Base-by-base conservation (phyloP, 2,113 vertebrate species). In the Pelodiscus sinensis region DNA sequence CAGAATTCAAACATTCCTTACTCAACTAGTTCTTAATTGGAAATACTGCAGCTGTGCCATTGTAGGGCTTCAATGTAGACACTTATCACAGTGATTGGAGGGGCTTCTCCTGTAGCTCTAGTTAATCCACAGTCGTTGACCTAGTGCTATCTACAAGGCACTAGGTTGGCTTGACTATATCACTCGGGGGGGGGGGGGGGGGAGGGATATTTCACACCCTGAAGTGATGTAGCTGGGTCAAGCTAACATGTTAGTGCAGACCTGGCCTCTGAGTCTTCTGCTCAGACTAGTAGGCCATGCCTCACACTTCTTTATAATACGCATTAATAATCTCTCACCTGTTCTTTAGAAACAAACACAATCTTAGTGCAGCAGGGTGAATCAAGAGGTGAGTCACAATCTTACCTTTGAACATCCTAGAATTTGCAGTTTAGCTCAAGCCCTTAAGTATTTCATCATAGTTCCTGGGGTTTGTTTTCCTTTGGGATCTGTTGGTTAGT, bases 401-500 rank as follows among this genome's bases (percentile, higher is more conserved):
- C 35, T 29, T 78, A 93, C 73, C 68, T 84, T 4, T 91, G 77
- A 84, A 51, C n/a, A 84, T 96, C 56, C 84, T 88, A 68, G 65
- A n/a, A 94, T 85, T 93, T 0, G 0, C 50, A 16, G 2, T 57
- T 96, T 50, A 88, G 84, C 73, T 81, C 57, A 83, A 71, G 92
- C 54, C 77, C 15, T 94, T 94, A 93, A 54, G 12, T 85, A 73
- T 96, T 97, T 97, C 92, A 95, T 81, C 89, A 92, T 68, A 5
- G 0, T 86, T 95, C 87, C 87, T 93, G 81, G 88, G 89, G 88
- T 90, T 89, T 84, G 38, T 83, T 85, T 94, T 89, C 73, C 93
- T 95, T 91, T 13, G 14, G 93, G 93, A 95, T 97, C 94, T 97
- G 86, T 93, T 97, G 96, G 92, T 92, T 96, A 92, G 84, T 94